Conservation (phyloP, 2,113 vertebrate species). For the Cyrtonyx montezumae region DNA sequence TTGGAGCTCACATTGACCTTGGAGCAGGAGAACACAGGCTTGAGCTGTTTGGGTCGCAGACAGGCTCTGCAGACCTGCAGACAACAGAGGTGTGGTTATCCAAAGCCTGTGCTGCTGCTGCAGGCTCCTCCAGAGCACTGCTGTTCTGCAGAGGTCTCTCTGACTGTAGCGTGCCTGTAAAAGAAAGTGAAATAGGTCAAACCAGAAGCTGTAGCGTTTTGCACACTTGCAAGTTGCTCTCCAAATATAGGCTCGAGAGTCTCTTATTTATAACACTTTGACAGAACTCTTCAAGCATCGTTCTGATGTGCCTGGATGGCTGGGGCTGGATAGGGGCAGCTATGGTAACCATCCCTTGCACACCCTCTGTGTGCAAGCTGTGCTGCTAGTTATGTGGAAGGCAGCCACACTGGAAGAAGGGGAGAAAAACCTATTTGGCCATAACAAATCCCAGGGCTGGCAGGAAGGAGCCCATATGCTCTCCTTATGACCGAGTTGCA, state of each 20-base stretch:
- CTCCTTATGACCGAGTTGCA: neutral
- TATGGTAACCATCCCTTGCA: conserved; percentile 10
- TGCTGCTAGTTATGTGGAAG: neutral
- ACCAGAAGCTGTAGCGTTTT: neutral
- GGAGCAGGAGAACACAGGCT: neutral
- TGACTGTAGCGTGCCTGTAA: neutral
- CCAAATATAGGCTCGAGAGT: neutral
- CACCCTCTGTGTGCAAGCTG: conserved; percentile 1
- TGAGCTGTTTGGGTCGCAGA: neutral
- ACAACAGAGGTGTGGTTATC: neutral
- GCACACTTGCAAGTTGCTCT: neutral
- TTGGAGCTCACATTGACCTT: neutral
- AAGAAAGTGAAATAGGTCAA: neutral
- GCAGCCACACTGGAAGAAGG: neutral
- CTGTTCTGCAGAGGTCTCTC: conserved; percentile 1
- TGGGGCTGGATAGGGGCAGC: neutral
- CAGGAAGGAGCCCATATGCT: neutral
- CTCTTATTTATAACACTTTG: conserved; percentile 35
- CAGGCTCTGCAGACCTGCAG: neutral
- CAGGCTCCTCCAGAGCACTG: neutral
- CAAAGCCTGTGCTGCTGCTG: rapidly evolving
- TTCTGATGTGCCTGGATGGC: neutral
- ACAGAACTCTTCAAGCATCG: neutral
- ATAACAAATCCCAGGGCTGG: neutral
- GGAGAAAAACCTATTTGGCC: neutral